phyloP scores from a whole-genome alignment of 2,113 vertebrate genomes.

The human (Homo sapiens) region GRCh38 chr6:114006001-114006500 shows the following conservation, averaged over 20 bases:
- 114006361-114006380: neutral
- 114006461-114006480: neutral
- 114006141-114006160: slow-evolving; percentile 50
- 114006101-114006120: slow-evolving; percentile 34
- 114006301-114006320: slow-evolving; percentile 50
- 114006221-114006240: slow-evolving; percentile 30
- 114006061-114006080: neutral
- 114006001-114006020: neutral
- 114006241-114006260: slow-evolving; percentile 51
- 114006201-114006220: slow-evolving; percentile 47
- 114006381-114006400: neutral
- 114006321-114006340: neutral
- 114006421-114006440: neutral
- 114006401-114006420: neutral
- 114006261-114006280: slow-evolving; percentile 16
- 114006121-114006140: neutral
- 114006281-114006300: neutral
- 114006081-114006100: neutral
- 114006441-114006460: neutral
- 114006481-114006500: neutral
- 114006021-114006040: neutral
- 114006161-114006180: slow-evolving; percentile 35
- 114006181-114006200: neutral
- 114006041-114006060: neutral
- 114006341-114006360: neutral